Evolutionary conservation across 2,797 vertebrate species (phyloP), one percentile per base, ranked within the genome.

Genomic region (Thripadectes ignobilis): DNA sequence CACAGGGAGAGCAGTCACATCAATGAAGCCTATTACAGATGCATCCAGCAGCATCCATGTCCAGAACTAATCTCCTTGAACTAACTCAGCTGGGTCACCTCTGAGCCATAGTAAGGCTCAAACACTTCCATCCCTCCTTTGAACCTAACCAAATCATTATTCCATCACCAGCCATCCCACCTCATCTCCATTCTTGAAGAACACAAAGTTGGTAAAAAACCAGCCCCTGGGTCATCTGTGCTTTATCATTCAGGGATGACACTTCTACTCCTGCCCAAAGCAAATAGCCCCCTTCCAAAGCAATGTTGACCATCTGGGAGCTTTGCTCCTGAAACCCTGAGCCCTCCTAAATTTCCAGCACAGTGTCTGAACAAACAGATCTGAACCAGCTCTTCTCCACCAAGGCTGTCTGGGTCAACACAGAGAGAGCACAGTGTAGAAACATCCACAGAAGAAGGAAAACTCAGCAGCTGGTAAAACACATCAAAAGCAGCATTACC

Each of bases 381-480:
- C 78, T 71, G 54, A 57, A 74, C 85, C 80, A 92, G 80, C 29
- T 52, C 69, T 55, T 88, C 55, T 71, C 52, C 72, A 76, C 12
- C 0, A 2, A 84, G 79, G 24, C 38, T 4, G 14, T 38, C 15
- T 39, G 55, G 89, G 67, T 79, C 92, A 71, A 15, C 3, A 30
- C 34, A 66, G 66, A 62, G 77, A 51, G 46, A 86, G 49, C 45
- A 71, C 32, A 8, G 61, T 7, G 32, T 18, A 72, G 57, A 69
- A 85, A 83, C 67, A 57, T 15, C 10, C 63, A 77, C 36, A 41
- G 65, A 26, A 78, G 39, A 46, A 48, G 61, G 21, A 57, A 78
- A 74, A 27, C 51, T 72, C 4, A 1, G 77, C 52, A 87, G 80
- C 66, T 79, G 12, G 29, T 67, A 61, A 73, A 85, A 48, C 39